Evolutionary conservation across 2,113 vertebrate species (phyloP).

Genomic region (Pleuronectes platessa): DNA sequence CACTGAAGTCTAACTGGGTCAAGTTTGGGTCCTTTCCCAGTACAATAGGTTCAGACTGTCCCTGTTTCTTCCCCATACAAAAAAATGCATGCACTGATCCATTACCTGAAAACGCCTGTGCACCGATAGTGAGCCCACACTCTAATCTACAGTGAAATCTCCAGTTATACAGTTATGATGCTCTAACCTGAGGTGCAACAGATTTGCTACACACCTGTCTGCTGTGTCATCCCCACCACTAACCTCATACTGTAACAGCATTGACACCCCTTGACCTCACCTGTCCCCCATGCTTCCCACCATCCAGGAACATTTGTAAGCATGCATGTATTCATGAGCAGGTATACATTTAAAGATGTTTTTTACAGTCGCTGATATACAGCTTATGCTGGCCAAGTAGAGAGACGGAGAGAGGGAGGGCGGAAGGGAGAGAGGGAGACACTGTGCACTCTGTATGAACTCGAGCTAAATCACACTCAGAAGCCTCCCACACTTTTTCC

Average conservation of each 20-base stretch:
- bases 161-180: conserved; percentile 15
- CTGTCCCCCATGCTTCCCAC: conserved; percentile 52
- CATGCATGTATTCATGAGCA: conserved; percentile 79
- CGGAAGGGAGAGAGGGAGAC: conserved; percentile 22
- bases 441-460: conserved; percentile 74
- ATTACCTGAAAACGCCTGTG: background rate
- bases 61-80: background rate
- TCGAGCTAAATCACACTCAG: conserved; percentile 53
- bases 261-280: conserved; percentile 66
- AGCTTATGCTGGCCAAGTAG: conserved; percentile 48
- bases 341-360: conserved; percentile 72
- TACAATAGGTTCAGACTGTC: background rate
- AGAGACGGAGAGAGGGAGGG: conserved; percentile 10
- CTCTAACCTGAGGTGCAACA: background rate
- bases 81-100: background rate
- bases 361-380: conserved; percentile 66
- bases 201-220: conserved; percentile 12
- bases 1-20: background rate
- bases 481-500: conserved; percentile 44
- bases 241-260: conserved; percentile 16
- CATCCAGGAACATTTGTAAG: conserved; percentile 68
- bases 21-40: background rate
- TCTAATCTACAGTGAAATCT: background rate
- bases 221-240: conserved; percentile 8
- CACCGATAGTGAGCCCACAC: background rate